Percentiles rank a stretch among this genome's conserved stretches.
phyloP scores from a whole-genome alignment of 2,797 vertebrate species.

The Sebastes jordani region DNA sequence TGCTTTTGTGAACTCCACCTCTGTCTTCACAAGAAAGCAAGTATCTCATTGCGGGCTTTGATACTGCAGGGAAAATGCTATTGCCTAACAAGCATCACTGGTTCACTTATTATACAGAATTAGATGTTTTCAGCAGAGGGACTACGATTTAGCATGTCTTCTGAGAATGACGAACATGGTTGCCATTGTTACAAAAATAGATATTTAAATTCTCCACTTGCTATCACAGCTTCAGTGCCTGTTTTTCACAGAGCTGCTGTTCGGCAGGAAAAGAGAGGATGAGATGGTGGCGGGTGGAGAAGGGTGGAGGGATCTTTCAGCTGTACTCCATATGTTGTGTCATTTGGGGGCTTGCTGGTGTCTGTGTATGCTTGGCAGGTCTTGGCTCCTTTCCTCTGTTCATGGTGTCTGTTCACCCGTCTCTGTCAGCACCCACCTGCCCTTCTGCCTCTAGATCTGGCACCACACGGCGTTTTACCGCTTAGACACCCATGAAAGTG shows the following conservation, averaged over 20 bases:
- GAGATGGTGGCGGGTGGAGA: conserved; percentile 43
- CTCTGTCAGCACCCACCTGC: conserved; percentile 72
- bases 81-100: conserved; percentile 50
- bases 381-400: conserved; percentile 65
- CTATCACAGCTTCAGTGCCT: conserved; percentile 39
- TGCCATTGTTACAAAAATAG: conserved; percentile 63
- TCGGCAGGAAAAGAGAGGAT: conserved; percentile 48
- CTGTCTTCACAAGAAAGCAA: conserved; percentile 8
- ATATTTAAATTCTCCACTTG: conserved; percentile 57
- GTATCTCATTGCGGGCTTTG: conserved; percentile 12
- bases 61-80: conserved; percentile 23
- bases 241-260: conserved; percentile 61
- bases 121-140: conserved; percentile 50
- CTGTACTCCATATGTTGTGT: conserved; percentile 77
- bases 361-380: conserved; percentile 67
- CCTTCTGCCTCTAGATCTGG: conserved; percentile 61
- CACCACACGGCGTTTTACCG: conserved; percentile 23
- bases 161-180: conserved; percentile 51
- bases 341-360: conserved; percentile 68
- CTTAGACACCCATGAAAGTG: conserved; percentile 7
- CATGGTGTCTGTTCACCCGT: conserved; percentile 55
- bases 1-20: conserved; percentile 14
- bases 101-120: conserved; percentile 60
- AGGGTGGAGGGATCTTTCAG: conserved; percentile 47
- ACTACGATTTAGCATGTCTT: conserved; percentile 52